Conservation (phyloP, 2,797 vertebrate species). For the Gallinago stenura region DNA sequence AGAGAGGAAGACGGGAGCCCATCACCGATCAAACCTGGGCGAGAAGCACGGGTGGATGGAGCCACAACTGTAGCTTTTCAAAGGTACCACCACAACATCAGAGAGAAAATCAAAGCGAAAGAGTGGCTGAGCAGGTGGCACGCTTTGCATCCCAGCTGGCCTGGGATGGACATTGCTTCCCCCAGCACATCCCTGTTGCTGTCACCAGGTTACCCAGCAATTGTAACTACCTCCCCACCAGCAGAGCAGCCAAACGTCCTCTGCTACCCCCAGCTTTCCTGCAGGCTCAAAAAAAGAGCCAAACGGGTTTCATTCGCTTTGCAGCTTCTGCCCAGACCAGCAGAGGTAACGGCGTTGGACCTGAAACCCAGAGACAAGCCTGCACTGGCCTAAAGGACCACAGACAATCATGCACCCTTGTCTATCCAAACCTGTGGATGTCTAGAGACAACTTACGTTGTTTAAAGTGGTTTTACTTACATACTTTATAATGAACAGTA, state of each 20-base stretch:
- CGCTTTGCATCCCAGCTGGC: not conserved
- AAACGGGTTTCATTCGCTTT: not conserved
- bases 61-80: not conserved
- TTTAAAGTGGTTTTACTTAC: not conserved
- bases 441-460: not conserved
- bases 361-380: not conserved
- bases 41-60: not conserved
- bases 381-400: fast-evolving
- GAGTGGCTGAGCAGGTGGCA: not conserved
- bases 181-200: fast-evolving
- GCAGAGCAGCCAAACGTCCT: not conserved
- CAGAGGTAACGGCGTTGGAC: fast-evolving
- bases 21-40: not conserved
- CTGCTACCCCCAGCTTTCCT: not conserved
- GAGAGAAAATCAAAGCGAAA: not conserved
- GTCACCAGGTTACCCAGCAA: not conserved
- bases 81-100: not conserved
- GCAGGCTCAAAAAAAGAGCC: not conserved
- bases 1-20: not conserved
- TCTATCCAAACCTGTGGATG: not conserved
- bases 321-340: not conserved
- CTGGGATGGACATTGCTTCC: not conserved
- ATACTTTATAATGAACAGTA: not conserved
- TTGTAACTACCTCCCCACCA: not conserved
- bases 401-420: not conserved